Percentiles rank a stretch among this genome's conserved stretches.
phyloP scores from a whole-genome alignment of 2,113 vertebrate genomes.

The Larimichthys polyactis region DNA sequence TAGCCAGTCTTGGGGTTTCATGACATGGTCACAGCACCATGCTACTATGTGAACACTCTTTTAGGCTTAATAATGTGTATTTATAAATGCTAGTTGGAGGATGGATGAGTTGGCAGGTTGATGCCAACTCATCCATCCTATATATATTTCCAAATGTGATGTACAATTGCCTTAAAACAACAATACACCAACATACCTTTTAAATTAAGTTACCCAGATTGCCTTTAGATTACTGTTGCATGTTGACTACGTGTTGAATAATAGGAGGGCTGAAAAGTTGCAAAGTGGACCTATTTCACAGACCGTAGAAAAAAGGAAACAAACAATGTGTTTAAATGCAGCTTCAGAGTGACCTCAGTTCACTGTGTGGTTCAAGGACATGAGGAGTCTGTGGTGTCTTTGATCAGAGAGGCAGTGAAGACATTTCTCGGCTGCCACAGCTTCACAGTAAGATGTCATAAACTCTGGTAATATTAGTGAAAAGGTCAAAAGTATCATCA shows the following conservation, averaged over 20 bases:
- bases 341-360: slow-evolving; percentile 42
- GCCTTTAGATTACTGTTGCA: not conserved
- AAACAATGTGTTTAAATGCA: not conserved
- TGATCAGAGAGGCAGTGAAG: slow-evolving; percentile 15
- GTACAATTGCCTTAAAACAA: not conserved
- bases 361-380: slow-evolving; percentile 37
- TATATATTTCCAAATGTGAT: not conserved
- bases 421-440: not conserved
- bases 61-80: slow-evolving; percentile 13
- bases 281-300: not conserved
- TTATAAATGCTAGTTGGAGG: not conserved
- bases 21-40: slow-evolving; percentile 53
- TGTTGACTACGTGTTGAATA: not conserved
- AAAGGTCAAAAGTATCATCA: not conserved
- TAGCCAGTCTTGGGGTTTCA: slow-evolving; percentile 61
- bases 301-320: not conserved
- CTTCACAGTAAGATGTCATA: not conserved
- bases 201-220: not conserved
- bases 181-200: too few species aligned
- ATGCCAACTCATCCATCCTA: too few species aligned
- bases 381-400: slow-evolving; percentile 25
- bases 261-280: not conserved
- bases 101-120: not conserved
- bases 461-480: not conserved
- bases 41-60: slow-evolving; percentile 26